phyloP scores from a whole-genome alignment of 2,797 vertebrate genomes.

The Spea hammondii region DNA sequence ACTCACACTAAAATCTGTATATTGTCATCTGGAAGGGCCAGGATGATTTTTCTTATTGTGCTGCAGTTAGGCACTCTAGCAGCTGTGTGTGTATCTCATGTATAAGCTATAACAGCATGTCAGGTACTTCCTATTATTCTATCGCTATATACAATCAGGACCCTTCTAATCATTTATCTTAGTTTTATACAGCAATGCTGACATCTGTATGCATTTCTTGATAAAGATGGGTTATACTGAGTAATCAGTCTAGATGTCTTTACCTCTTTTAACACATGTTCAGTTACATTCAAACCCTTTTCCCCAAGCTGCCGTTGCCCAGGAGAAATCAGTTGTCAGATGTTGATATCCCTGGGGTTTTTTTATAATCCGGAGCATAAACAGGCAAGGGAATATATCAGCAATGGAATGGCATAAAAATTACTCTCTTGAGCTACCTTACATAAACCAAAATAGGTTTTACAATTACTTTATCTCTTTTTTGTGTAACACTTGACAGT shows the following conservation, averaged over 20 bases:
- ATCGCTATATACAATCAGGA: too few relatives aligned
- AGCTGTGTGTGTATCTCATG: constrained; percentile 35
- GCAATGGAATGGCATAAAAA: not conserved
- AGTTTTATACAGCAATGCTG: not conserved
- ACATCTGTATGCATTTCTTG: not conserved
- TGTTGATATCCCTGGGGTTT: not conserved
- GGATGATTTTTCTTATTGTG: constrained; percentile 44
- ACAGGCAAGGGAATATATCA: not conserved
- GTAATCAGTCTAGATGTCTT: not conserved
- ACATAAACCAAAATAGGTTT: not conserved
- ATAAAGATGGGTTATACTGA: not conserved
- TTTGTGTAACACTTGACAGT: not conserved
- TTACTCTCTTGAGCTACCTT: not conserved
- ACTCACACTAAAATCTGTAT: constrained; percentile 42
- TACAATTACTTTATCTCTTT: not conserved
- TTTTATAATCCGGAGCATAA: not conserved
- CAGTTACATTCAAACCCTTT: not conserved
- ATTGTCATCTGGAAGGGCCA: constrained; percentile 47
- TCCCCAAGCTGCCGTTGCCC: not conserved
- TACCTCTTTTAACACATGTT: constrained; percentile 10
- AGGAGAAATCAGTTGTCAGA: not conserved
- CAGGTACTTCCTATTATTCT: constrained; percentile 11
- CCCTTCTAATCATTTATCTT: too few relatives aligned
- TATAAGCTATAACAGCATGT: constrained; percentile 32
- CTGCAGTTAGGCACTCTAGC: constrained; percentile 2